Conservation (phyloP, 2,797 vertebrate species). For the Phalloptychus januarius region DNA sequence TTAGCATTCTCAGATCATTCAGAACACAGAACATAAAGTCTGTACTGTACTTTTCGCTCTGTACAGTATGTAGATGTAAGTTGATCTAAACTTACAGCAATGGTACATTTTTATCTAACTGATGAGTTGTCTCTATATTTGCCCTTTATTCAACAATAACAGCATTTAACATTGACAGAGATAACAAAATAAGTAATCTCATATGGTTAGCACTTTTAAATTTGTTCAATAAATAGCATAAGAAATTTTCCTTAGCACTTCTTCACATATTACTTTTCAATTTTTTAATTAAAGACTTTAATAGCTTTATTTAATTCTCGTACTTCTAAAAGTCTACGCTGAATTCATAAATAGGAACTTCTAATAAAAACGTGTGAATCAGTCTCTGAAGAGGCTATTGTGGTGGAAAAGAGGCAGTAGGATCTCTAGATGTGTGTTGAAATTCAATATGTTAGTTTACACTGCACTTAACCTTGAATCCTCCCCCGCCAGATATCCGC, state of each 20-base stretch:
- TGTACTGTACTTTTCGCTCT: not conserved
- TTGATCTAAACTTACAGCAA: not conserved
- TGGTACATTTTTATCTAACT: not conserved
- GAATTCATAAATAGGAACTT: not conserved
- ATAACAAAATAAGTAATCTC: not conserved
- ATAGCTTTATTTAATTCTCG: not conserved
- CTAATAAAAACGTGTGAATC: not conserved
- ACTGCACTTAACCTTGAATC: conserved; percentile 28
- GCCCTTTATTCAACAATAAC: not conserved
- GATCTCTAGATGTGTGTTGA: conserved; percentile 2
- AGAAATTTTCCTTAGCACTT: not conserved
- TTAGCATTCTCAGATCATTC: not conserved
- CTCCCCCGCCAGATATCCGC: conserved; percentile 82
- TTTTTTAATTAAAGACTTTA: too few relatives aligned
- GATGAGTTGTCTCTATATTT: not conserved
- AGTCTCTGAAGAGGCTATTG: conserved; percentile 1
- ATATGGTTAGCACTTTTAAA: not conserved
- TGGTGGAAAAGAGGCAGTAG: conserved; percentile 33
- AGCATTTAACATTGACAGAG: not conserved
- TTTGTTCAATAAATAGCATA: not conserved
- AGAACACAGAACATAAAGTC: not conserved
- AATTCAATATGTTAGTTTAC: not conserved
- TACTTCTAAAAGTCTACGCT: not conserved
- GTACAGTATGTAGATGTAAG: not conserved
- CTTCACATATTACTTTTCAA: not conserved